Percentiles rank a stretch among this genome's conserved stretches.
These are phyloP conservation scores for Epinephelus coioides DNA, from an alignment of 2,797 vertebrate species.

Conservation along the genomic window DNA sequence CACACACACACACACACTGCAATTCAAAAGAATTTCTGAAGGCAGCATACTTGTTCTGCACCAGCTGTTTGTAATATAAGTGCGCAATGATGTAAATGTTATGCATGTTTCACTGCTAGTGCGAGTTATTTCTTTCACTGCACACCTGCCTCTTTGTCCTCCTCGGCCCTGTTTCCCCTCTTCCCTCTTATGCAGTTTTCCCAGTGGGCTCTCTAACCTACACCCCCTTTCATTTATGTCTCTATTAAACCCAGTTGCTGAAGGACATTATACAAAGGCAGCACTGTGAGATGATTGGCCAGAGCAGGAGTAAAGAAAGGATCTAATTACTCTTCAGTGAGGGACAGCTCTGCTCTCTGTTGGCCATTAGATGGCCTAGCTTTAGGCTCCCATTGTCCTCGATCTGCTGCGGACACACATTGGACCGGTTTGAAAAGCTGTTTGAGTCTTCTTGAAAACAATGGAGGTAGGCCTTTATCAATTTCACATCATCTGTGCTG, in stretches of 20 bases:
- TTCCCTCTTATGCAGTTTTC: constrained; percentile 17
- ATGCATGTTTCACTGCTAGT: constrained; percentile 12
- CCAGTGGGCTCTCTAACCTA: constrained; percentile 23
- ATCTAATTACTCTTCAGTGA: constrained; percentile 80
- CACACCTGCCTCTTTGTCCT: constrained; percentile 62
- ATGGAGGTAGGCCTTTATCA: constrained; percentile 6
- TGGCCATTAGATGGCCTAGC: constrained; percentile 58
- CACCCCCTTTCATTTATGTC: constrained; percentile 52
- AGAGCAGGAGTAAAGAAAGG: constrained; percentile 69
- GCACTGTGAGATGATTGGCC: constrained; percentile 76
- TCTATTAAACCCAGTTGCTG: constrained; percentile 72
- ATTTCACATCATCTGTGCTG: constrained; percentile 20
- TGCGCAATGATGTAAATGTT: constrained; percentile 42
- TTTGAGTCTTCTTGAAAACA: constrained; percentile 26
- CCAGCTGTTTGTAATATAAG: constrained; percentile 39
- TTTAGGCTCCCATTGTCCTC: constrained; percentile 68
- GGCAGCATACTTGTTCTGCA: not conserved
- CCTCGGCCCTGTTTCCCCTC: constrained; percentile 29
- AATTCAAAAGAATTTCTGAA: not conserved
- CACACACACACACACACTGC: not conserved
- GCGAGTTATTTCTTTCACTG: constrained; percentile 39
- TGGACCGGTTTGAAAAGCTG: constrained; percentile 40
- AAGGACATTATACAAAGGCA: constrained; percentile 76
- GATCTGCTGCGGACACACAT: constrained; percentile 32
- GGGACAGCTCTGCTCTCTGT: constrained; percentile 70